Percentiles rank a stretch among this genome's conserved stretches.
These are phyloP conservation scores for Gephyroberyx darwinii DNA, from an alignment of 2,797 vertebrate species.

Conservation along the genomic window DNA sequence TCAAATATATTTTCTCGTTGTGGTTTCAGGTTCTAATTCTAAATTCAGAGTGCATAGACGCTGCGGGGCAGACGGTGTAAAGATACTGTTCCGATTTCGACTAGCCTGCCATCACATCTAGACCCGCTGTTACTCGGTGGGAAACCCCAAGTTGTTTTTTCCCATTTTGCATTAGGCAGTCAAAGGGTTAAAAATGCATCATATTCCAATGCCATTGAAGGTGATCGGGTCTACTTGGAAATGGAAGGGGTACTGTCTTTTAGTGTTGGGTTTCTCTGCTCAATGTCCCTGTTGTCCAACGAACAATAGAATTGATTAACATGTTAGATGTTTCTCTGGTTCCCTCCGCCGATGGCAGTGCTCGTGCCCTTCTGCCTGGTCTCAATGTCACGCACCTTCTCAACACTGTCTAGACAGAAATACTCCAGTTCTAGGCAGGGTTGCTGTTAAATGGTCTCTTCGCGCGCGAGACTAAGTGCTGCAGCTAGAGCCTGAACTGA, in stretches of 20 bases:
- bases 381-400: conserved; percentile 67
- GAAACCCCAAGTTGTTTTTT: conserved; percentile 21
- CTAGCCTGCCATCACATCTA: too few relatives aligned
- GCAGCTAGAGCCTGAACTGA: neutral
- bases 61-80: neutral
- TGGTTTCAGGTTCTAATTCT: neutral
- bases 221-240: conserved; percentile 78
- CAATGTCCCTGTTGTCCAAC: conserved; percentile 62
- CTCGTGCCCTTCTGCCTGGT: conserved; percentile 53
- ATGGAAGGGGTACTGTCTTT: conserved; percentile 39
- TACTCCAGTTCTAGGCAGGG: conserved; percentile 25
- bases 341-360: conserved; percentile 34
- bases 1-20: too few relatives aligned
- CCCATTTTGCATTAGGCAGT: neutral
- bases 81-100: neutral
- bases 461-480: too few relatives aligned
- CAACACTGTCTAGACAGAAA: neutral
- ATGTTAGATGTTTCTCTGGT: conserved; percentile 51
- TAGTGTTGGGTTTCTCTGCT: conserved; percentile 62
- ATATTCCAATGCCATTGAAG: conserved; percentile 92
- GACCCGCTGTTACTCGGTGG: too few relatives aligned
- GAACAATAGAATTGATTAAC: conserved; percentile 74
- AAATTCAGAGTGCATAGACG: conserved; percentile 4
- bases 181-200: conserved; percentile 93
- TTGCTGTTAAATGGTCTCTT: too few relatives aligned